Percentiles rank a stretch among this genome's conserved stretches.
These are phyloP conservation scores for Liodrosophila aerea DNA, from an alignment of 2,888 invertebrate genomes.

Conservation along the genomic window DNA sequence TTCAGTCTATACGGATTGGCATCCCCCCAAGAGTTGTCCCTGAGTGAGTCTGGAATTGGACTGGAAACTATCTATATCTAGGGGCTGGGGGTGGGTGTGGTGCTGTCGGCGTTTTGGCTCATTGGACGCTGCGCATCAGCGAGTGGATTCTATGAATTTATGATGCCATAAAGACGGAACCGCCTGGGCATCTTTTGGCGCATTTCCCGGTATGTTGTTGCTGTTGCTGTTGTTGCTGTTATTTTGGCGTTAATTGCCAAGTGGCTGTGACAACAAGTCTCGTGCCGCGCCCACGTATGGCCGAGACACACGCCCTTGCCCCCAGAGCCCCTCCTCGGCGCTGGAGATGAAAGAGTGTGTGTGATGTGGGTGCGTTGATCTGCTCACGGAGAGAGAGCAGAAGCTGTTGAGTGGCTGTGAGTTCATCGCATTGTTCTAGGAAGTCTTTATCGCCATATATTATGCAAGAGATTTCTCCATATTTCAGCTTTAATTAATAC, in stretches of 20 bases:
- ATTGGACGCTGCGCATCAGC: constrained; percentile 44
- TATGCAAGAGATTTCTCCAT: constrained; percentile 51
- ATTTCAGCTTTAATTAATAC: constrained; percentile 51
- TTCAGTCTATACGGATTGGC: constrained; percentile 9
- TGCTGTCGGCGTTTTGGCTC: constrained; percentile 44
- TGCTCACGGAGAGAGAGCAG: constrained; percentile 20
- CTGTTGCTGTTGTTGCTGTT: constrained; percentile 18
- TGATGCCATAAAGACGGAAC: constrained; percentile 58
- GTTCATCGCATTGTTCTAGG: constrained; percentile 60
- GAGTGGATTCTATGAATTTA: constrained; percentile 59
- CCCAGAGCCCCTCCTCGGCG: not conserved
- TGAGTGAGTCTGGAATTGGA: constrained; percentile 27
- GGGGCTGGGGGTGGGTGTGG: constrained; percentile 4
- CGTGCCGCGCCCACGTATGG: constrained; percentile 48
- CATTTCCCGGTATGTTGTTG: constrained; percentile 38
- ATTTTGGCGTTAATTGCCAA: constrained; percentile 68
- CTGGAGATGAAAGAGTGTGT: constrained; percentile 24
- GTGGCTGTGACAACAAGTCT: constrained; percentile 53
- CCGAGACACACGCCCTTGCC: constrained; percentile 15
- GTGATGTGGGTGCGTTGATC: constrained; percentile 75
- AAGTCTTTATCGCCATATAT: constrained; percentile 66
- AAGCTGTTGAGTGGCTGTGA: constrained; percentile 28
- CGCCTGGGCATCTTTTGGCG: constrained; percentile 31
- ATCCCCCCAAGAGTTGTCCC: constrained; percentile 18
- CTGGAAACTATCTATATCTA: not conserved